Base-by-base conservation (phyloP, 2,113 vertebrate genomes). In the Lophius piscatorius region DNA sequence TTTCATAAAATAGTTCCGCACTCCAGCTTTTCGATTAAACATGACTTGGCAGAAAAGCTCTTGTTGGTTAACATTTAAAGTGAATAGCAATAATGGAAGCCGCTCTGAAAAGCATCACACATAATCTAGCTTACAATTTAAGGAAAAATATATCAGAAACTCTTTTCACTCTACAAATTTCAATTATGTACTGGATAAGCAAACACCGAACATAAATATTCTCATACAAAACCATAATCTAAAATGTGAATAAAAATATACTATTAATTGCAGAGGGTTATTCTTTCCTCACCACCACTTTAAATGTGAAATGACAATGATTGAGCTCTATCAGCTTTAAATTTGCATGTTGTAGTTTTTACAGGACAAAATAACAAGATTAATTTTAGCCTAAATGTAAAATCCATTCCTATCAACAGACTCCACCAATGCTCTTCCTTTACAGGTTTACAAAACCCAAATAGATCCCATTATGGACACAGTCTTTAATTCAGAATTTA, bases 271-370 rank as follows among this genome's bases (percentile, higher is more conserved):
- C 14, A 61, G 29, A 36, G 26, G 4, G 13, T 20, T 40, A 10
- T 44, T 60, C 46, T 63, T 50, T 70, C 20, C 21, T 64, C 28
- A 24, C 42, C 63, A 40, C 75, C 33, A 71, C 74, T 74, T 77
- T 82, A 62, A 72, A 83, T 74, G 36, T 82, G 83, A 88, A 86
- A 88, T 86, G 81, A 87, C 83, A 76, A 59, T 51, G 73, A 78
- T 35, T 24, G 13, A 39, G 5, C 8, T 49, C 28, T 47, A 21
- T 50, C 16, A 7, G 22, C 4, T 41, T 11, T 20, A 24, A 21
- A 56, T 42, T 18, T 31, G 16, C 12, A 24, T 3, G 13, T 38
- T 20, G 20, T 5, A 0, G 13, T 18, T 26, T 29, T 64, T 16
- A 26, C 14, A 16, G 34, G 17, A 18, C 8, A 39, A 2, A 10